A percentile compares a stretch with the other conserved stretches of the same genome.
phyloP scores from a whole-genome alignment of 1,140 invertebrate genomes.

The Plutomurus gul region DNA sequence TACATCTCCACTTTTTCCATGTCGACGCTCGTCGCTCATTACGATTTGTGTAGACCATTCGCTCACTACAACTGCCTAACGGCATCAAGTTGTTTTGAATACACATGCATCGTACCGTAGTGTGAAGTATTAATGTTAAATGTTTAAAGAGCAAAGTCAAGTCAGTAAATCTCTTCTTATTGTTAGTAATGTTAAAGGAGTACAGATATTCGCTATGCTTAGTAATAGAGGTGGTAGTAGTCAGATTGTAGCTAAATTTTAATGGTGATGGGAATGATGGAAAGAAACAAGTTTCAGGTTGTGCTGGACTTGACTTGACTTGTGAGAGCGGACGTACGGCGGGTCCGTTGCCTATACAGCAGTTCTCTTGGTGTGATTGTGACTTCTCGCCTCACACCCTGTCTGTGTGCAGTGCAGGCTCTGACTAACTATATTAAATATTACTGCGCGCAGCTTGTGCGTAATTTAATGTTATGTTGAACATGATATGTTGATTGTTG shows the following conservation, averaged over 20 bases:
- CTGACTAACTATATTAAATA: neutral
- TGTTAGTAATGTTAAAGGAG: neutral
- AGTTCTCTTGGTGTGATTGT: neutral
- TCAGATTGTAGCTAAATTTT: neutral
- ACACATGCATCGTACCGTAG: too few species aligned
- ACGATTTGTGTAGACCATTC: too few species aligned
- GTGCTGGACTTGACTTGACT: neutral
- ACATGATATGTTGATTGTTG: slow-evolving; percentile 24
- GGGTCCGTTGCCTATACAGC: slow-evolving; percentile 5
- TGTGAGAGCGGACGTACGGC: slow-evolving; percentile 11
- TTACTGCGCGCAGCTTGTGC: neutral
- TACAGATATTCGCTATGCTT: neutral
- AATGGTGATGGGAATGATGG: slow-evolving; percentile 20
- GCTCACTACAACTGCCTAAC: too few species aligned
- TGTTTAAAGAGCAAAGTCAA: neutral
- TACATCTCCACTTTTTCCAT: too few species aligned
- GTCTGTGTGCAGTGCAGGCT: too few species aligned
- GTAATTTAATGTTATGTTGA: slow-evolving; percentile 12
- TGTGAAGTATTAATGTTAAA: slow-evolving; percentile 15
- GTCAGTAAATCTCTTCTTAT: slow-evolving; percentile 4
- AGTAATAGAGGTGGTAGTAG: neutral
- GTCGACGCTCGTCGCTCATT: too few species aligned
- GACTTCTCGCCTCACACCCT: slow-evolving; percentile 1
- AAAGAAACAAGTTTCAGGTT: neutral
- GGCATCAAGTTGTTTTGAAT: too few species aligned